phyloP scores from a whole-genome alignment of 2,113 vertebrate species.

The Athene cunicularia region DNA sequence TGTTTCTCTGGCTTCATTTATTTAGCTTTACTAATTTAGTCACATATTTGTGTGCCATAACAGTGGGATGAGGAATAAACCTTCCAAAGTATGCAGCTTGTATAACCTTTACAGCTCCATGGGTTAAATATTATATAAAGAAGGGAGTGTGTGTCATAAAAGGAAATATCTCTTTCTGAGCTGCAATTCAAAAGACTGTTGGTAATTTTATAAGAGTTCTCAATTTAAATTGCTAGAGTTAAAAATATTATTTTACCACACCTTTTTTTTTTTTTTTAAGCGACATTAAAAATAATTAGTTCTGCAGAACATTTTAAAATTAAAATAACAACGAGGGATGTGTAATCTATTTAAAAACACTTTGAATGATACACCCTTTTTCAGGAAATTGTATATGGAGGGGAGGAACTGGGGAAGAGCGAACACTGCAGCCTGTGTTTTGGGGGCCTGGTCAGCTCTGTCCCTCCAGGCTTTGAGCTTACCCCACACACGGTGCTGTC shows the following conservation, averaged over 20 bases:
- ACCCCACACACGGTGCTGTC: not conserved
- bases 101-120: conserved; percentile 2
- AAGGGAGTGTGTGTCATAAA: conserved; percentile 41
- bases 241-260: conserved; percentile 51
- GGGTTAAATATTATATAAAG: conserved; percentile 31
- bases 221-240: conserved; percentile 19
- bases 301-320: conserved; percentile 47
- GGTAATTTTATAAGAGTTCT: conserved; percentile 15
- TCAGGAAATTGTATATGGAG: conserved; percentile 6
- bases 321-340: not conserved
- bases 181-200: not conserved
- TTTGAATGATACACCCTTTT: conserved; percentile 18
- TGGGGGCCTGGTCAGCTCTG: not conserved
- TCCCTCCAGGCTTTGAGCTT: not conserved
- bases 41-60: conserved; percentile 20
- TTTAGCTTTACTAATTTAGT: conserved; percentile 40
- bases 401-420: not conserved
- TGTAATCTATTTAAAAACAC: conserved; percentile 10
- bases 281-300: conserved; percentile 50
- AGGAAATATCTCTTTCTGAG: conserved; percentile 36
- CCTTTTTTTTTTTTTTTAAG: not conserved
- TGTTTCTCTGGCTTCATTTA: conserved; percentile 19
- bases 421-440: not conserved
- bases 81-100: not conserved
- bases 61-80: not conserved